These are phyloP conservation scores for Trissolcus japonicus DNA, from an alignment of 2,888 invertebrate species.

Conservation along the genomic window DNA sequence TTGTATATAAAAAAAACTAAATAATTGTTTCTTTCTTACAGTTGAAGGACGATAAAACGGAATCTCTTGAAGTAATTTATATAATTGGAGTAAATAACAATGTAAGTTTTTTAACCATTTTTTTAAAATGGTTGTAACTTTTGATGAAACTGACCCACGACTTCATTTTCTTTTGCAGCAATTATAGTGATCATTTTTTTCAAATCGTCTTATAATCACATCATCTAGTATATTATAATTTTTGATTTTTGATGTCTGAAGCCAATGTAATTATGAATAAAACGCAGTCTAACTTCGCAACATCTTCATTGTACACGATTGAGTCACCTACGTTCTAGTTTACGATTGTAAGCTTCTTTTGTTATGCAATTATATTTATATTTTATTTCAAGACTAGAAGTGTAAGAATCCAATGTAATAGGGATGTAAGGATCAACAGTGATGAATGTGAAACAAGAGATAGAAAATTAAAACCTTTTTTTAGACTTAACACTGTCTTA, in stretches of 20 bases:
- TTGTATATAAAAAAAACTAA: neutral
- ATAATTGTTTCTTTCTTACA: conserved; percentile 58
- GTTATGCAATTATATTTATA: conserved; percentile 66
- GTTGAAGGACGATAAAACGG: conserved; percentile 74
- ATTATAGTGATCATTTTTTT: conserved; percentile 27
- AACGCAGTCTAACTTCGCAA: neutral
- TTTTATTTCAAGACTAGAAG: conserved; percentile 65
- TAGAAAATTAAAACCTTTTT: conserved; percentile 38
- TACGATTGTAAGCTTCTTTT: conserved; percentile 52
- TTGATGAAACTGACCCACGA: too few species aligned
- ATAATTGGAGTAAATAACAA: conserved; percentile 18
- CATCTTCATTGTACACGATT: conserved; percentile 41
- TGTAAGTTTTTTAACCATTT: conserved; percentile 15
- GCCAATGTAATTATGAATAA: conserved; percentile 10
- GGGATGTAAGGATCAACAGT: conserved; percentile 52
- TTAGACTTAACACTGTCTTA: conserved; percentile 58
- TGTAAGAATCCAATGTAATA: conserved; percentile 59
- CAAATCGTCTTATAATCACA: conserved; percentile 3
- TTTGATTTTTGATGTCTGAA: conserved; percentile 29
- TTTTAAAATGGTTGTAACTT: neutral
- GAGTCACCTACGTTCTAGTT: conserved; percentile 43
- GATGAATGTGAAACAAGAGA: conserved; percentile 35
- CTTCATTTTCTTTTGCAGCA: conserved; percentile 8
- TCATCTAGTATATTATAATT: conserved; percentile 3
- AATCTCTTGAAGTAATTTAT: conserved; percentile 12